phyloP scores from a whole-genome alignment of 2,888 invertebrate genomes.

The Seira sanloemensis region DNA sequence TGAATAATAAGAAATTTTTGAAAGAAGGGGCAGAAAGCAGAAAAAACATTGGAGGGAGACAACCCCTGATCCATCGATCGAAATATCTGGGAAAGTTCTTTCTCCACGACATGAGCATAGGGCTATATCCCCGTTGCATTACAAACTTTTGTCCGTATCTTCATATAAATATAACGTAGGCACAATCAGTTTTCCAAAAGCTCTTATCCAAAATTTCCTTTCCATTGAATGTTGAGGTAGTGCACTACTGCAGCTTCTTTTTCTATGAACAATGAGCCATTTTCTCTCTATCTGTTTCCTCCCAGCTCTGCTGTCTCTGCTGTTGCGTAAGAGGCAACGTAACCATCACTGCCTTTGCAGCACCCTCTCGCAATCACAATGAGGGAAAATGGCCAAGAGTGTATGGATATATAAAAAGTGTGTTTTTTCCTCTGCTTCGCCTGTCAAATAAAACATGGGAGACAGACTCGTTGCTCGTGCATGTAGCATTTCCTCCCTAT shows the following conservation, averaged over 20 bases:
- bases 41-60: constrained; percentile 17
- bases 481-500: too few relatives aligned
- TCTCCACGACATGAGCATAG: background rate
- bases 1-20: background rate
- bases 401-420: background rate
- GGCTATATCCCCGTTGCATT: too few relatives aligned
- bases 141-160: background rate
- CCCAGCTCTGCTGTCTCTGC: background rate
- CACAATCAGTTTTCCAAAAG: background rate
- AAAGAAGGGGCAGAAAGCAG: too few relatives aligned
- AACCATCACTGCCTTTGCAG: background rate
- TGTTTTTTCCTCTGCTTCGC: background rate
- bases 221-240: background rate
- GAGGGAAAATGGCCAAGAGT: background rate
- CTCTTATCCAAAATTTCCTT: background rate
- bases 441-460: constrained; percentile 1
- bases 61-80: constrained; percentile 17
- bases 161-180: background rate
- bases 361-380: background rate
- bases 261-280: background rate
- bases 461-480: too few relatives aligned
- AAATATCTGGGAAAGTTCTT: constrained; percentile 2
- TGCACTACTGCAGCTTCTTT: constrained; percentile 4
- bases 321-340: too few relatives aligned
- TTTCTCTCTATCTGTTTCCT: background rate